Base-by-base conservation (phyloP, 2,113 vertebrate species). In the Elephas maximus region DNA sequence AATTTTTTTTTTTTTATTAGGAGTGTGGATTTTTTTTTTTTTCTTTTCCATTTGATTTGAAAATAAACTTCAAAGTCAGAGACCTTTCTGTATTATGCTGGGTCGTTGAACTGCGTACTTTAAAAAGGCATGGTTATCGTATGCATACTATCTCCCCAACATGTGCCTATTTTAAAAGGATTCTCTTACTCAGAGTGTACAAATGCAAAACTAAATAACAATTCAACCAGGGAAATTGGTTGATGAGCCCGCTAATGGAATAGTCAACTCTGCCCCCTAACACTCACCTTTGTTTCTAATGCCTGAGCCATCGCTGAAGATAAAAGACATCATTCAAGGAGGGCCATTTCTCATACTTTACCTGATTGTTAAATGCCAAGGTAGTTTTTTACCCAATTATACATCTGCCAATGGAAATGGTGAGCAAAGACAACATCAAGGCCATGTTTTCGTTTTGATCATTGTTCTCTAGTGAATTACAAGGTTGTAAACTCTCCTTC, bases 311-410 rank as follows among this genome's bases (percentile, higher is more conserved):
- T 89, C 93, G 7, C 48, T 74, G 78, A 97, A 97, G 92, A 98
- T 96, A 96, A 96, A 98, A 98, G 60, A 92, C 74, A 26, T 65
- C 57, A 20, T 69, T 94, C 45, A 12, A 73, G 69, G 57, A 92
- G 74, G 63, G 88, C 76, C 83, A 89, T 77, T 78, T 74, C 51
- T 65, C 93, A 57, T 51, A 28, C 89, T 73, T 90, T 67, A 81
- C 88, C 78, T 93, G 91, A 57, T 97, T 91, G 63, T 92, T 79
- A 96, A 60, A 86, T 87, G 21, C 45, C 4, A 82, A 4, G 73
- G 88, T 78, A 95, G 79, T 89, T 88, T 97, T 93, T 97, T 73
- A 95, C 62, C 88, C 80, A 74, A 67, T 83, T 95, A 94, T 69
- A 41, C 0, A 57, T n/a, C 92, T 97, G 94, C 53, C 94, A 65